phyloP scores from a whole-genome alignment of 2,113 vertebrate genomes.

The Zapus hudsonius region DNA sequence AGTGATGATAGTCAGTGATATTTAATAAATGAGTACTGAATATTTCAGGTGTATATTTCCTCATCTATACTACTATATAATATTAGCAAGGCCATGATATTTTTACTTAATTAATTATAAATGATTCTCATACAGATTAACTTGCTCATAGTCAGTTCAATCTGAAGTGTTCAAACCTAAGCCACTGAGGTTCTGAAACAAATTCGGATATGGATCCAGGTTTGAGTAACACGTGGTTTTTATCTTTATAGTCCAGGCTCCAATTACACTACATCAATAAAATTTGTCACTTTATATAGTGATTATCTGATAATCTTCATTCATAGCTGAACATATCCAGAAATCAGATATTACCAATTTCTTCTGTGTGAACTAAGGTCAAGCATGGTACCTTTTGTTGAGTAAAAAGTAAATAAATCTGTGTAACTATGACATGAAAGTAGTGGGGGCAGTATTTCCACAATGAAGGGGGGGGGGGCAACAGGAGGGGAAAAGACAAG shows the following conservation, averaged over 20 bases:
- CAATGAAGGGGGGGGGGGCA: background rate
- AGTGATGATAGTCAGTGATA: background rate
- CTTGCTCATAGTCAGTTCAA: background rate
- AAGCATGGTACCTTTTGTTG: background rate
- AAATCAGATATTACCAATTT: background rate
- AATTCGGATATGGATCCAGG: background rate
- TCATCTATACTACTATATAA: background rate
- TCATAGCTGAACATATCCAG: background rate
- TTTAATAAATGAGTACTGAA: background rate
- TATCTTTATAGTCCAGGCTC: background rate
- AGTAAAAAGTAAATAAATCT: background rate
- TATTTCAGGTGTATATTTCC: background rate
- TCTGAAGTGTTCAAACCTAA: background rate
- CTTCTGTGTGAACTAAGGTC: background rate
- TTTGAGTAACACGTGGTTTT: background rate
- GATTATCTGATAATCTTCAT: background rate
- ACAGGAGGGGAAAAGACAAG: too few relatives aligned
- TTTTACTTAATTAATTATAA: slow-evolving; percentile 7
- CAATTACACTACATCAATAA: background rate
- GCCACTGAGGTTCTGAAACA: background rate
- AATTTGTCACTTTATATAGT: background rate
- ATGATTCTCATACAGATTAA: background rate
- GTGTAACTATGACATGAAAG: too few relatives aligned
- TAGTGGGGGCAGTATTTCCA: background rate
- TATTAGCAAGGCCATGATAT: background rate